Conservation (phyloP, 2,888 invertebrate genomes). For the Hemaris fuciformis region DNA sequence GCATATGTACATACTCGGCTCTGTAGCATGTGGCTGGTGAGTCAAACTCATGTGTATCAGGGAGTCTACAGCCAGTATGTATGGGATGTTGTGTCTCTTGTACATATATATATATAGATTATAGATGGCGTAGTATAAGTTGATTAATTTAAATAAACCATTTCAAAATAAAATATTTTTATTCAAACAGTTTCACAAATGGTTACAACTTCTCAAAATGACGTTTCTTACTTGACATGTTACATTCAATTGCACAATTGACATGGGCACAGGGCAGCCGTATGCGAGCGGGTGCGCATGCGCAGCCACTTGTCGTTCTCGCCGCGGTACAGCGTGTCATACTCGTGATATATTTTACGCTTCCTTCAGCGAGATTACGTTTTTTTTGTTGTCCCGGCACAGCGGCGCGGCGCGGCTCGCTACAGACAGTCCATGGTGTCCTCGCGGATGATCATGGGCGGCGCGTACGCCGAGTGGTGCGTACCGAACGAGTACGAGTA, state of each 20-base stretch:
- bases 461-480: constrained; percentile 76
- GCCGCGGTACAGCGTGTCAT: not conserved
- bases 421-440: constrained; percentile 81
- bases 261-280: not conserved
- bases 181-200: constrained; percentile 17
- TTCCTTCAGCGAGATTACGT: not conserved
- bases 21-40: not conserved
- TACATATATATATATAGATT: too few relatives aligned
- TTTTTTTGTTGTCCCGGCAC: not conserved
- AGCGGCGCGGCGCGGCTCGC: not conserved
- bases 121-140: constrained; percentile 2
- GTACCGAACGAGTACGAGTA: constrained; percentile 83
- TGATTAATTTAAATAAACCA: not conserved
- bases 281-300: not conserved
- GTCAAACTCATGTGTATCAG: too few relatives aligned
- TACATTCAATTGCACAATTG: not conserved
- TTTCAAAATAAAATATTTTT: constrained; percentile 15
- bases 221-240: not conserved
- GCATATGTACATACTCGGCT: not conserved
- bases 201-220: not conserved
- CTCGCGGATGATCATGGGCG: constrained; percentile 81
- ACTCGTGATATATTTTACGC: not conserved
- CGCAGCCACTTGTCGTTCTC: not conserved
- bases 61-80: too few relatives aligned
- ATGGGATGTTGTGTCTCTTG: not conserved